Evolutionary conservation across 2,888 invertebrate species (phyloP).

Genomic region (Cheilosia vulpina): DNA sequence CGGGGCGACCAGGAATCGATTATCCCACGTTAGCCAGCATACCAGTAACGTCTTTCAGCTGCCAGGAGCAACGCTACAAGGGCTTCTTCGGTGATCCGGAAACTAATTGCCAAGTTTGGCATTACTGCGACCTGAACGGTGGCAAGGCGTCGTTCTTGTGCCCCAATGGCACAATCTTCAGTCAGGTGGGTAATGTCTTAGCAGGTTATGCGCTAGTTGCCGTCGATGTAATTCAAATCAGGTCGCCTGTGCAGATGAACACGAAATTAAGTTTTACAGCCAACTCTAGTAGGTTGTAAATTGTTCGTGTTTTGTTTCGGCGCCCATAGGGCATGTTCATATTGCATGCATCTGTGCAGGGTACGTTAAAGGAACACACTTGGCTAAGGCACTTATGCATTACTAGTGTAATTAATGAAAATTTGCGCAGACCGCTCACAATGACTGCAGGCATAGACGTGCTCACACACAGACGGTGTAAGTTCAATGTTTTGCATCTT

Average conservation of each 20-base stretch:
- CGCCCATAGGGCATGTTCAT: slow-evolving; percentile 51
- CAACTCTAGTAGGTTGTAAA: slow-evolving; percentile 29
- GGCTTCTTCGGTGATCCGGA: slow-evolving; percentile 96
- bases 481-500: too few species aligned
- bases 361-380: slow-evolving; percentile 31
- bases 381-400: slow-evolving; percentile 40
- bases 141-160: slow-evolving; percentile 95
- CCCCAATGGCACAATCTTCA: slow-evolving; percentile 95
- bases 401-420: slow-evolving; percentile 66
- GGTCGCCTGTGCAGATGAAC: slow-evolving; percentile 33
- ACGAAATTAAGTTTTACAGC: slow-evolving; percentile 34
- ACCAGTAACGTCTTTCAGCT: slow-evolving; percentile 91
- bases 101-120: slow-evolving; percentile 95
- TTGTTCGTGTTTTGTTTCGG: slow-evolving; percentile 29
- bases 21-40: slow-evolving; percentile 91
- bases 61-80: slow-evolving; percentile 93
- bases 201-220: slow-evolving; percentile 77
- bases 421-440: slow-evolving; percentile 30
- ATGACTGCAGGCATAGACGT: slow-evolving; percentile 22
- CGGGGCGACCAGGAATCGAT: slow-evolving; percentile 88
- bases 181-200: slow-evolving; percentile 85
- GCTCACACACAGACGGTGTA: too few species aligned
- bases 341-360: background rate
- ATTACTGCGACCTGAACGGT: slow-evolving; percentile 95
- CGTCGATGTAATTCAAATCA: slow-evolving; percentile 30